Evolutionary conservation across 2,113 vertebrate species (phyloP), one percentile per base, ranked within the genome.

Genomic region (Rhea pennata): DNA sequence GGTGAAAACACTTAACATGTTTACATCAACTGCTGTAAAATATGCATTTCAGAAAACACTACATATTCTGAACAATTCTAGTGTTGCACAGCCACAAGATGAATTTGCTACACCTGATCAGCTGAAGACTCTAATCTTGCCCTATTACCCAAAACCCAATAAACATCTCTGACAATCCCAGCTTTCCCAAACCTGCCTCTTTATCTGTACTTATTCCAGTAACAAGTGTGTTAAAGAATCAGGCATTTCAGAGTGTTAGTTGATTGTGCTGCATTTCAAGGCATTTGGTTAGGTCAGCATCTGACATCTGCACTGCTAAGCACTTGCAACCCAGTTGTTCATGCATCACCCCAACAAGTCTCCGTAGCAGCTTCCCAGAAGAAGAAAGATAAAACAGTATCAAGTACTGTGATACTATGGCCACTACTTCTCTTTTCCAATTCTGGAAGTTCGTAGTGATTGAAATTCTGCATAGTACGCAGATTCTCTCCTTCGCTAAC

Each of bases 261-360:
- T 91, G 97, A 98, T 97, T 97, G 90, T 61, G 70, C 69, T 95
- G 95, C 95, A 86, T 74, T 90, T 94, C 91, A 72, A 96, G 97
- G 97, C 97, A 72, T 42, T 95, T 80, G 54, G 93, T 88, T 95
- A 92, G 96, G 96, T 95, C 90, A 97, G 97, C 97, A 88, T 93
- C 77, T 94, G 92, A 95, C 95, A 91, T n/a, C 89, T 70, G 72
- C 96, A 82, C 87, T 96, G 97, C 93, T 92, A 86, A 86, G 82
- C 95, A 93, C 94, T 96, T 78, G 91, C 96, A 96, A 83, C 78
- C 88, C 91, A n/a, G 50, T 91, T 65, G 88, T 81, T 92, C 97
- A 97, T 97, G 97, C 97, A 97, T 89, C 91, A 94, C 90, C 96
- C 92, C 92, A 96, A 95, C 74, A 39, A 64, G 75, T 92, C 73